phyloP scores from a whole-genome alignment of 92 coral and sea anemone genomes.

The Actinernus sp. region DNA sequence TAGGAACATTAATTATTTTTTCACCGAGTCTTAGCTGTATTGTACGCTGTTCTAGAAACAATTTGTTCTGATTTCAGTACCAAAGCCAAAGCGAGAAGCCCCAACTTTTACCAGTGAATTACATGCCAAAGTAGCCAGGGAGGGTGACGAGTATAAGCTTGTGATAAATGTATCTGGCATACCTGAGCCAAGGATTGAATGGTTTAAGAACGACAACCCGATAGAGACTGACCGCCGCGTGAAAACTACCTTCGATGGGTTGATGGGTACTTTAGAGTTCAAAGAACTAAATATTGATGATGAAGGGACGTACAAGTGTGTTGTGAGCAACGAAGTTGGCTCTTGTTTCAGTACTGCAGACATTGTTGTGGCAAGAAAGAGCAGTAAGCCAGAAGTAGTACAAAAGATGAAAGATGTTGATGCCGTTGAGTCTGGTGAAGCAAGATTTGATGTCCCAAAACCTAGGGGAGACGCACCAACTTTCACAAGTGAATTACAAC shows the following conservation, averaged over 20 bases:
- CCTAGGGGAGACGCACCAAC: slow-evolving; percentile 89
- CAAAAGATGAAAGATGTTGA: slow-evolving; percentile 66
- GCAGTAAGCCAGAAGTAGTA: slow-evolving; percentile 82
- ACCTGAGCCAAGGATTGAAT: slow-evolving; percentile 65
- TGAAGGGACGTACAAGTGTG: slow-evolving; percentile 82
- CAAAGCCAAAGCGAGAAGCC: slow-evolving; percentile 77
- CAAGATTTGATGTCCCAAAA: slow-evolving; percentile 87
- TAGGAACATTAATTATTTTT: too few relatives aligned
- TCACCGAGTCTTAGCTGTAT: too few relatives aligned
- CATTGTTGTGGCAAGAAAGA: slow-evolving; percentile 81
- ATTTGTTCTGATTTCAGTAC: slow-evolving; percentile 40
- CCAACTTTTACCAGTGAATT: slow-evolving; percentile 72
- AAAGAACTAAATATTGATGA: slow-evolving; percentile 79
- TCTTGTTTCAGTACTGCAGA: slow-evolving; percentile 60
- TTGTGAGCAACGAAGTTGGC: slow-evolving; percentile 76
- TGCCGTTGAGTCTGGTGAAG: slow-evolving; percentile 81
- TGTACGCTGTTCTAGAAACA: too few relatives aligned
- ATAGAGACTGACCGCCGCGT: slow-evolving; percentile 70
- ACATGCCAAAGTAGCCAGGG: slow-evolving; percentile 62
- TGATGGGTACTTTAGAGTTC: slow-evolving; percentile 63
- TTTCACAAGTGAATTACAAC: slow-evolving; percentile 52
- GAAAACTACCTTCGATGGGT: slow-evolving; percentile 64
- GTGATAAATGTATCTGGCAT: slow-evolving; percentile 69
- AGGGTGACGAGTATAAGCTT: slow-evolving; percentile 78
- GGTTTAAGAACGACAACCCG: slow-evolving; percentile 81